Evolutionary conservation across 2,113 vertebrate genomes (phyloP), one percentile per base, ranked within the genome.

Genomic region (Heliornis fulica): DNA sequence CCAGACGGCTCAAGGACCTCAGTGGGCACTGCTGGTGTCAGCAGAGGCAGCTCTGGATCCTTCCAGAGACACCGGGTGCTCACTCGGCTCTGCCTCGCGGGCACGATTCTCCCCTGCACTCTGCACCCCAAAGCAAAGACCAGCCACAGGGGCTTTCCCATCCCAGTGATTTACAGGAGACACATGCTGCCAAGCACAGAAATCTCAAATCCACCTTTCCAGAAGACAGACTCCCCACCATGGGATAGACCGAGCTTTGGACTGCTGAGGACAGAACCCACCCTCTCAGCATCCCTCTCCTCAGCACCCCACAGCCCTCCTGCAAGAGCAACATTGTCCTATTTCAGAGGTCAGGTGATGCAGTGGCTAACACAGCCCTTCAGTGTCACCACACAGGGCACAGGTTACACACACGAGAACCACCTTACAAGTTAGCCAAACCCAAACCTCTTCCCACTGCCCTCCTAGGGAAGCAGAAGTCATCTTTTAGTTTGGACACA

Each of bases 101-200:
- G 41, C 60, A 41, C 32, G 2, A 0, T 0, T 0, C 34, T 75
- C 53, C 57, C 40, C 23, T 23, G 7, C 28, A 34, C 7, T 0
- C 26, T 8, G n/a, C 13, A 13, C 9, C 72, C 60, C 8, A 6
- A 29, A 60, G 81, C 43, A 15, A 23, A 34, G 31, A 40, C 2
- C 43, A 54, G 63, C 28, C 4, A 0, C 1, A 8, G 63, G 59
- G 43, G 31, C 20, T 11, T 63, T 59, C 21, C 50, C 14, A 6
- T 6, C 70, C 69, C 3, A 0, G 0, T 1, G 41, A 46, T 11
- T 41, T 13, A 43, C 2, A 38, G 25, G 54, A 34, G 48, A 34
- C 32, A 13, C 19, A 1, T 2, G n/a, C 43, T 71, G 82, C 61
- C 66, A 72, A 72, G 50, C 75, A 76, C 25, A 46, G 41, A 36